Conservation (phyloP, 2,888 invertebrate species). For the Bimastos eiseni region DNA sequence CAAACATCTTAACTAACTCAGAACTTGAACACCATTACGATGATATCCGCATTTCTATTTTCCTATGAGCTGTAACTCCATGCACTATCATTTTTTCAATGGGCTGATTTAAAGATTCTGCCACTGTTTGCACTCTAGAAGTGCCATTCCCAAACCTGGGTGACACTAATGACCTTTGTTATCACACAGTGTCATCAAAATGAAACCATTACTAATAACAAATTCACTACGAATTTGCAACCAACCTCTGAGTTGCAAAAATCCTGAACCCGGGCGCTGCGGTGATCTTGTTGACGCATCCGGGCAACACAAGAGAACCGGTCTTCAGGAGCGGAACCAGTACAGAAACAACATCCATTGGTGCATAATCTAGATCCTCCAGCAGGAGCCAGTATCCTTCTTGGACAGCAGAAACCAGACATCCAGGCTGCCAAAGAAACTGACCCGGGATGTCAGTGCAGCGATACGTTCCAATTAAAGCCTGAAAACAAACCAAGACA, state of each 20-base stretch:
- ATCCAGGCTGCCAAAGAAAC: slow-evolving; percentile 94
- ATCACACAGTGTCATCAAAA: too few relatives aligned
- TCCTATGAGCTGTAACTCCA: too few relatives aligned
- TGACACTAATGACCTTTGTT: too few relatives aligned
- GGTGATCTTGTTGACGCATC: slow-evolving; percentile 79
- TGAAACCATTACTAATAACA: too few relatives aligned
- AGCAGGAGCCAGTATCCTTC: slow-evolving; percentile 79
- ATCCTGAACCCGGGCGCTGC: slow-evolving; percentile 86
- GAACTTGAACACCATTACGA: too few relatives aligned
- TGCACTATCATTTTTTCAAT: too few relatives aligned
- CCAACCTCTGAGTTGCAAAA: slow-evolving; percentile 79
- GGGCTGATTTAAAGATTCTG: too few relatives aligned
- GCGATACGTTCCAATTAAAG: slow-evolving; percentile 86
- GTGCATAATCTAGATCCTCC: slow-evolving; percentile 93
- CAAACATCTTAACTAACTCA: neutral
- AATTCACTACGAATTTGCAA: neutral
- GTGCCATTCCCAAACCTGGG: neutral
- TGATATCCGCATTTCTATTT: too few relatives aligned
- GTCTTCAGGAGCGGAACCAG: slow-evolving; percentile 83
- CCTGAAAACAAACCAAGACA: slow-evolving; percentile 50
- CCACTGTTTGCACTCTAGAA: neutral
- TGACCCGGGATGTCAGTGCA: slow-evolving; percentile 97
- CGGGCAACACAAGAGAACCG: slow-evolving; percentile 80
- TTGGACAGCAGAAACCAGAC: slow-evolving; percentile 73
- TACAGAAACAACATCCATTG: slow-evolving; percentile 87